A percentile compares a stretch with the other conserved stretches of the same genome.
Evolutionary conservation across 2,113 vertebrate species (phyloP).

Genomic region (Okapia johnstoni): DNA sequence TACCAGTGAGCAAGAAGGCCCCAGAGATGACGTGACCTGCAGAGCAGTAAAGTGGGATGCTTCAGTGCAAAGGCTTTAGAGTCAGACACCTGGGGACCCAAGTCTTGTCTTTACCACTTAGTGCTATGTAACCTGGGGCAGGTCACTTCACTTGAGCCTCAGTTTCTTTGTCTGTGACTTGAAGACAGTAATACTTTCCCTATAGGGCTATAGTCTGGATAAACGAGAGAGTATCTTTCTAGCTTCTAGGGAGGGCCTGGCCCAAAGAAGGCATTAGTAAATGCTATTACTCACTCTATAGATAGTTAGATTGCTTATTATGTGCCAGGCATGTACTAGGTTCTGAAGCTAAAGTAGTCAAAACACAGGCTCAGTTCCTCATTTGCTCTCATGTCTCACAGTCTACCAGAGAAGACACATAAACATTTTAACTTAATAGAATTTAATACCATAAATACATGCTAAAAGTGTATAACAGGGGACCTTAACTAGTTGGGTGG

Average conservation of each 20-base stretch:
- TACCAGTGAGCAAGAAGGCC: background rate
- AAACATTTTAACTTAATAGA: background rate
- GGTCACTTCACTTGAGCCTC: background rate
- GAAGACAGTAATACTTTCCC: background rate
- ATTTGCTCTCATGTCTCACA: constrained; percentile 2
- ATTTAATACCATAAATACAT: background rate
- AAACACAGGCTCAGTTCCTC: background rate
- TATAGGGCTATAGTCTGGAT: background rate
- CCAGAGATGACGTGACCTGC: background rate
- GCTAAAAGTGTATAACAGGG: background rate
- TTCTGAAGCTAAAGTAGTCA: background rate
- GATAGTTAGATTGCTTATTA: background rate
- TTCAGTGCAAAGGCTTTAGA: background rate
- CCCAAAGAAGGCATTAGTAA: constrained; percentile 2
- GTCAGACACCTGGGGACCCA: background rate
- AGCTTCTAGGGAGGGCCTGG: background rate
- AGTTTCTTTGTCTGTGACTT: background rate
- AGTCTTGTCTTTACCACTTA: background rate
- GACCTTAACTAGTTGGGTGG: background rate
- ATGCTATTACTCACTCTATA: background rate
- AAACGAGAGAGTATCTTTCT: background rate
- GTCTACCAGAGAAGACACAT: background rate
- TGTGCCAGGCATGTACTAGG: background rate
- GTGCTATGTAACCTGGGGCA: background rate
- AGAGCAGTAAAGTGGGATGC: background rate